Evolutionary conservation across 2,888 invertebrate species (phyloP), one percentile per base, ranked within the genome.

Genomic region (Psylliodes chrysocephalus): DNA sequence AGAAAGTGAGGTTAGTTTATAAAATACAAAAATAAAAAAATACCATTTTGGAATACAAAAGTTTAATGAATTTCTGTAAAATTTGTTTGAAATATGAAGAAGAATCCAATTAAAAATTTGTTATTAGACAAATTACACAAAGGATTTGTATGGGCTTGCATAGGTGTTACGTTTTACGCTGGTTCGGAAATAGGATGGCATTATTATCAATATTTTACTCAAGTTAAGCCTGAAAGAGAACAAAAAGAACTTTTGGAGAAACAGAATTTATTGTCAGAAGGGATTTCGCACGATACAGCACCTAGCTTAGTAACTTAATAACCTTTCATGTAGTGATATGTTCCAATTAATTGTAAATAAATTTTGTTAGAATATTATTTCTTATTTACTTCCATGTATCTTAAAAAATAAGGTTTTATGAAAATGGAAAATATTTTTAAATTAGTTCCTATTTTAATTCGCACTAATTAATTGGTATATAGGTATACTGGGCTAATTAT

Each of bases 101-200:
- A 82, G 73, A 75, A 78, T 44, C 77, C 82, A 42, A 75, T 77
- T 64, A 75, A 73, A 12, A 83, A 73, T 62, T 75, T 12, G 18
- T 66, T 85, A 15, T 56, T 86, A 22, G 85, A 88, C 69, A 82
- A 78, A 66, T 71, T 87, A 28, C 88, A 88, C 73, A 85, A 83
- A 75, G 86, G 86, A 17, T 82, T 84, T 44, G 88, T 88, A 0
- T 79, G 80, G 28, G 78, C 83, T 14, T 87, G 88, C 72, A 77
- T 88, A 35, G 88, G 85, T 3, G 78, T 87, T 6, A 87, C 88
- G 14, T 57, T 85, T 0, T 84, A 83, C 73, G 87, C 86, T 38
- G 80, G 83, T 22, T 78, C 79, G 46, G 68, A 85, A 44, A 68
- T 86, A 10, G 85, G 85, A 28, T 67, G 80, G 67, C 81, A 85